These are phyloP conservation scores for Falcunculus frontatus DNA, from an alignment of 2,113 vertebrate species.

Conservation along the genomic window DNA sequence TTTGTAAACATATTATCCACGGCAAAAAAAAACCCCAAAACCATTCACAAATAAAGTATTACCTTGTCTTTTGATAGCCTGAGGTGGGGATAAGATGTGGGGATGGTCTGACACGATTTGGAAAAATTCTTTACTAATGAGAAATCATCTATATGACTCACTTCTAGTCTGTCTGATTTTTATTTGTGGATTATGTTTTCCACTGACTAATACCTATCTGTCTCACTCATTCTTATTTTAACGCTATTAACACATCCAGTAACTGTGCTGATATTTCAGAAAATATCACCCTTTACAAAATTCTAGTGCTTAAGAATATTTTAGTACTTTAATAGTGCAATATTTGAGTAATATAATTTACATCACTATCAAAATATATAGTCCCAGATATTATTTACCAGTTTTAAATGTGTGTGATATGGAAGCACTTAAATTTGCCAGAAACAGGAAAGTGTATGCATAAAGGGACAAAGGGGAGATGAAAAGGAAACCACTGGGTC, in stretches of 20 bases:
- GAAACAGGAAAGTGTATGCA: background rate
- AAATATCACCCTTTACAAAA: background rate
- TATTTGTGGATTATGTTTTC: slow-evolving; percentile 43
- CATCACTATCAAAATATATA: background rate
- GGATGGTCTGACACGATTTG: background rate
- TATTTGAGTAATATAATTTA: background rate
- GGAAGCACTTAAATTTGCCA: background rate
- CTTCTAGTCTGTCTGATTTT: slow-evolving; percentile 40
- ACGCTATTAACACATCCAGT: slow-evolving; percentile 38
- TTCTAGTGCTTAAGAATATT: background rate
- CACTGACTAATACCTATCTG: slow-evolving; percentile 47
- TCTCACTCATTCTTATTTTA: slow-evolving; percentile 36
- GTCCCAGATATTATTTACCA: background rate
- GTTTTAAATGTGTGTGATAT: background rate
- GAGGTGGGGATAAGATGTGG: background rate
- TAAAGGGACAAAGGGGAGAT: background rate
- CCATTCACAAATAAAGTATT: background rate
- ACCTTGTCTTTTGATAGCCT: background rate
- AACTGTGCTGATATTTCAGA: slow-evolving; percentile 25
- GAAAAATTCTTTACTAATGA: slow-evolving; percentile 42
- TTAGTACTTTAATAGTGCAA: background rate
- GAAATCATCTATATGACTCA: slow-evolving; percentile 52
- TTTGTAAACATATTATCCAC: background rate
- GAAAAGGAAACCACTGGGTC: background rate
- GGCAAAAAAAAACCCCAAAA: background rate